Conservation (phyloP, 2,113 vertebrate genomes). For the Ptychochromis oligacanthus region DNA sequence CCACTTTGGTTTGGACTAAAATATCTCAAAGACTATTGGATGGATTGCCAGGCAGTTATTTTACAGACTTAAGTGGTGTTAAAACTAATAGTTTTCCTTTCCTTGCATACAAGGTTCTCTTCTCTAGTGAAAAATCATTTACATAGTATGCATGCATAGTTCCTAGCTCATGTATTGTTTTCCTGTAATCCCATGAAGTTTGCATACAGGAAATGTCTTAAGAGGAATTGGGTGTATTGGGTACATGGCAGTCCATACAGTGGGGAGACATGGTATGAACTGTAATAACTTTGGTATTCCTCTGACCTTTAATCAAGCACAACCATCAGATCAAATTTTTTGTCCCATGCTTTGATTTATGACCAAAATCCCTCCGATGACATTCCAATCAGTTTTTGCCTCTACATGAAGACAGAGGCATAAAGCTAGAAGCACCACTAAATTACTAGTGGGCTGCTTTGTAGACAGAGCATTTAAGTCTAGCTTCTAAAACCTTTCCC, state of each 20-base stretch:
- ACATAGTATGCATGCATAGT: not conserved
- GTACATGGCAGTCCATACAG: not conserved
- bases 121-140: no score
- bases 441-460: not conserved
- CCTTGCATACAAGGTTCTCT: no score
- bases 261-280: not conserved
- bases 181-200: no score
- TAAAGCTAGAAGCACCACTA: not conserved
- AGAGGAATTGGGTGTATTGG: not conserved
- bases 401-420: not conserved
- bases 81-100: no score
- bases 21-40: slow-evolving; percentile 5
- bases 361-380: not conserved
- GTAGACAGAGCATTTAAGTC: not conserved
- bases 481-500: not conserved
- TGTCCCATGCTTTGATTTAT: not conserved
- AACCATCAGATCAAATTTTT: not conserved
- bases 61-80: no score
- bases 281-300: not conserved
- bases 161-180: no score
- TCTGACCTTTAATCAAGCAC: not conserved
- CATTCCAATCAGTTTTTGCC: not conserved
- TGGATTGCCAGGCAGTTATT: not conserved
- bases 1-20: not conserved
- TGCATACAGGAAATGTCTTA: no score